Evolutionary conservation across 2,888 invertebrate genomes (phyloP).

Genomic region (Trissoscelio sp.): DNA sequence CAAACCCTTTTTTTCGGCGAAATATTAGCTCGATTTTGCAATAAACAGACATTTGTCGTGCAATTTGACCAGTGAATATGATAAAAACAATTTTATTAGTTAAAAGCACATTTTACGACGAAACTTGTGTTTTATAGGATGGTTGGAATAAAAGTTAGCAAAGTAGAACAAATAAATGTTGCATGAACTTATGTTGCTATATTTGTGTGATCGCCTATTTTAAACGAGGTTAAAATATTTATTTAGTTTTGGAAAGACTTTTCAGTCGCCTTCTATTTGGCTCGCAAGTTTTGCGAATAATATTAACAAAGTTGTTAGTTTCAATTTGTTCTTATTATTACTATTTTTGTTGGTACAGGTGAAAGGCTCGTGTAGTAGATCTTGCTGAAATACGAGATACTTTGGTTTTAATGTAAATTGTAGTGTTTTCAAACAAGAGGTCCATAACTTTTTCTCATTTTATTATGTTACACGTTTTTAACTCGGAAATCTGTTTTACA

Average conservation of each 20-base stretch:
- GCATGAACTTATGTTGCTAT: slow-evolving; percentile 9
- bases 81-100: slow-evolving; percentile 16
- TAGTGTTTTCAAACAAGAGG: slow-evolving; percentile 10
- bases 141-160: slow-evolving; percentile 13
- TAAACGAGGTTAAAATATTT: not conserved
- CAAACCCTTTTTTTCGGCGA: not conserved
- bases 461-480: not conserved
- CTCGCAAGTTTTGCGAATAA: not conserved
- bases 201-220: not conserved
- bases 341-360: not conserved
- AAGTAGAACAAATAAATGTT: slow-evolving; percentile 38
- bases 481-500: not conserved
- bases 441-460: not conserved
- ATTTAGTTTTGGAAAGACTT: not conserved
- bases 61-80: slow-evolving; percentile 7
- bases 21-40: not conserved
- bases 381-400: slow-evolving; percentile 24
- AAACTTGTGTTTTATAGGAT: slow-evolving; percentile 19
- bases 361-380: slow-evolving; percentile 8
- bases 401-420: slow-evolving; percentile 15
- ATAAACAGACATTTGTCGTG: not conserved
- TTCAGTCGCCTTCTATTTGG: not conserved
- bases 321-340: not conserved
- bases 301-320: not conserved
- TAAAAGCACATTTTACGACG: slow-evolving; percentile 12